Evolutionary conservation across 2,113 vertebrate genomes (phyloP), one percentile per base, ranked within the genome.

Genomic region (Anser cygnoides): DNA sequence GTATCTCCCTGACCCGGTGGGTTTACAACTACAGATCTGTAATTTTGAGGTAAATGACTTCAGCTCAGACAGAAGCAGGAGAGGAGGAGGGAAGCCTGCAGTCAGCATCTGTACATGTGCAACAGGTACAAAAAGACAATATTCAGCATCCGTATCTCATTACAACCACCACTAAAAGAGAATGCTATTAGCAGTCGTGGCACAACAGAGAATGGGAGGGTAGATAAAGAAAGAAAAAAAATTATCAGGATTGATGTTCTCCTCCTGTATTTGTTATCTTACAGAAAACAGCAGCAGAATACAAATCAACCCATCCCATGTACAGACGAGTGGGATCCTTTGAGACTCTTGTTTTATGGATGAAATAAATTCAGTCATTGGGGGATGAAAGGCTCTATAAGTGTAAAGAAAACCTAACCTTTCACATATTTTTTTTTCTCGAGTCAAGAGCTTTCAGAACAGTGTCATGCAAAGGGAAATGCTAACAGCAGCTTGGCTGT

Each of bases 231-330:
- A 95, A 82, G 79, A 57, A 80, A 87, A 91, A 90, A 87, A 83
- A 84, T 5, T 21, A 90, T 89, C 86, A 94, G 94, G 94, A 96
- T 93, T 95, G 92, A 97, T 97, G 95, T 92, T 96, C 89, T 92
- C 66, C 90, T 95, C 90, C 91, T 95, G 90, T 96, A 82, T 95
- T 96, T 95, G 91, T 95, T 97, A 95, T 97, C 96, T 93, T 95
- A 86, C 88, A 89, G 68, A 52, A 84, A 86, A 62, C 84, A 92
- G 81, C 74, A 87, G 62, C 73, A 79, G 95, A 97, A 97, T 97
- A 96, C 92, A 96, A 96, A 97, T 93, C 79, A 94, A 92, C 44
- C 37, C 62, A 55, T 55, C 67, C 86, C 62, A n/a, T 10, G 62
- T 43, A 50, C 22, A 23, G 28, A 81, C 87, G 61, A 83, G 91